Percentiles rank a stretch among this genome's conserved stretches.
Conservation (phyloP, 1,140 invertebrate species). For the Drosophila mayri region DNA sequence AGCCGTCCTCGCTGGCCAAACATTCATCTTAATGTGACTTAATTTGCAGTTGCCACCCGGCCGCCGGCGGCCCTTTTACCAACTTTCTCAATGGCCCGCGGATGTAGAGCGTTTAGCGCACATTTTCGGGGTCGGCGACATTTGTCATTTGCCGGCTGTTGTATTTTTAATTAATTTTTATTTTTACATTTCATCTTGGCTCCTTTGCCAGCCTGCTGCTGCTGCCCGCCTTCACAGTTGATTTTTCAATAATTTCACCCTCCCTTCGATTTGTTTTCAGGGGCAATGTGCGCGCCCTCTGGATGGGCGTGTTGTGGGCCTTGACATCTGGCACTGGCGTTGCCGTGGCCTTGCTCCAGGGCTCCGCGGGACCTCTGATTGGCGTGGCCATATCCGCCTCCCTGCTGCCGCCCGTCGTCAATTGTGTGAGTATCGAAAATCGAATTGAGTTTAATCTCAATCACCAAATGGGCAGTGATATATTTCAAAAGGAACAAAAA, state of each 20-base stretch:
- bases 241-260: conserved; percentile 58
- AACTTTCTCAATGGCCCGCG: conserved; percentile 14
- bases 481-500: background rate
- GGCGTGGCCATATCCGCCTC: conserved; percentile 96
- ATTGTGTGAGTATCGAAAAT: conserved; percentile 89
- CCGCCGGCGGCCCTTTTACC: conserved; percentile 3
- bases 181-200: conserved; percentile 17
- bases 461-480: background rate
- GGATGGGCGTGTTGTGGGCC: conserved; percentile 91
- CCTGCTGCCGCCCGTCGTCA: conserved; percentile 93
- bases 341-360: conserved; percentile 93
- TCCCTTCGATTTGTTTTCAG: conserved; percentile 82
- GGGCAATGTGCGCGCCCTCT: conserved; percentile 89
- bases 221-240: conserved; percentile 38
- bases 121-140: conserved; percentile 24
- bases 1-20: conserved; percentile 30
- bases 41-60: conserved; percentile 51
- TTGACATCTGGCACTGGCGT: conserved; percentile 91
- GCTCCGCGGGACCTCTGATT: conserved; percentile 93
- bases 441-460: background rate
- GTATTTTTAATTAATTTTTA: conserved; percentile 76
- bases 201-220: background rate
- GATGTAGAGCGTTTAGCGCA: conserved; percentile 33
- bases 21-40: conserved; percentile 67
- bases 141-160: conserved; percentile 63